Evolutionary conservation across 2,113 vertebrate species (phyloP).

Genomic region (Microcebus griseorufus): DNA sequence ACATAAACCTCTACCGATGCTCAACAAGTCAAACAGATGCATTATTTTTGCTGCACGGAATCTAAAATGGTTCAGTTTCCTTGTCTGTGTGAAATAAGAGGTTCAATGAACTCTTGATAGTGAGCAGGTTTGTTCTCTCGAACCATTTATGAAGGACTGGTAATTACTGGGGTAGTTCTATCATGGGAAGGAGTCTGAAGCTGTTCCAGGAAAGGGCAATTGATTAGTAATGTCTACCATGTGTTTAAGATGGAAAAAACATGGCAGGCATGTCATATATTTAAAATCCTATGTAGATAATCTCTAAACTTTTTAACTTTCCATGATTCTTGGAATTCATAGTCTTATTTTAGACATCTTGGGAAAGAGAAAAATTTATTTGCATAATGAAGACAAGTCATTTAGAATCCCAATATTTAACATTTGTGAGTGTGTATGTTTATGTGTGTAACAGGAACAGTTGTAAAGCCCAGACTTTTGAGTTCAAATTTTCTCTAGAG

Average conservation of each 20-base stretch:
- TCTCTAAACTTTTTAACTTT: conserved; percentile 5
- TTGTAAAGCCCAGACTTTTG: conserved; percentile 30
- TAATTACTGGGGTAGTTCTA: not conserved
- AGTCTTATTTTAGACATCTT: conserved; percentile 13
- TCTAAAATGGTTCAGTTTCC: not conserved
- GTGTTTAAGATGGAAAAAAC: not conserved
- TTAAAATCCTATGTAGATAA: conserved; percentile 18
- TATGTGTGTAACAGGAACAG: not conserved
- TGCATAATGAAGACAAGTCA: conserved; percentile 42
- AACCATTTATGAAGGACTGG: not conserved
- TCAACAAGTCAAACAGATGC: not conserved
- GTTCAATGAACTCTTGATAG: not conserved
- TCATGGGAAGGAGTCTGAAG: not conserved
- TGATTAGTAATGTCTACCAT: conserved; percentile 46
- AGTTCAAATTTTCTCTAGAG: conserved; percentile 47
- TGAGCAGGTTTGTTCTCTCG: not conserved
- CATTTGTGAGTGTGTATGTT: not conserved
- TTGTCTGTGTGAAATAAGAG: not conserved
- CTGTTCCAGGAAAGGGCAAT: not conserved
- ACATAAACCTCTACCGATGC: not conserved
- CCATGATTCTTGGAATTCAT: not conserved
- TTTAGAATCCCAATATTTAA: not conserved
- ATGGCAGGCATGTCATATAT: not conserved
- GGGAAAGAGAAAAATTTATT: not conserved
- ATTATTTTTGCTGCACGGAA: not conserved